A percentile compares a stretch with the other conserved stretches of the same genome.
Evolutionary conservation across 1,140 invertebrate genomes (phyloP).

Genomic region (Calycopis cecrops): DNA sequence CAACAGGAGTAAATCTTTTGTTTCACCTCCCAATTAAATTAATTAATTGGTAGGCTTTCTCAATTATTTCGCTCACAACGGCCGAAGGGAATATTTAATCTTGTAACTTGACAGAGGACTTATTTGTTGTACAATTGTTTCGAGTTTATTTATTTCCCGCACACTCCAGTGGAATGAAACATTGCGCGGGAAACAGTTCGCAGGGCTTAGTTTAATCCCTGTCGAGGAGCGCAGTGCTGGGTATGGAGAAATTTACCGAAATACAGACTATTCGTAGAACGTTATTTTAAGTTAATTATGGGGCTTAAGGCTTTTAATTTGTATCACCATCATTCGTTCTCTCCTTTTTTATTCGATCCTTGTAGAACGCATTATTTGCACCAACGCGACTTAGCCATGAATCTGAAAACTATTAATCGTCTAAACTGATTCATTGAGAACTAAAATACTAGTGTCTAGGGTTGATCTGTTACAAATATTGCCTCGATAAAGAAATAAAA

Average conservation of each 20-base stretch:
- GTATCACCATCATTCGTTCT: too few species aligned
- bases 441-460: too few species aligned
- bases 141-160: slow-evolving; percentile 33
- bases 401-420: too few species aligned
- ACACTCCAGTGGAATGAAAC: slow-evolving; percentile 31
- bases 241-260: slow-evolving; percentile 40
- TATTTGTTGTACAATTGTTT: slow-evolving; percentile 18
- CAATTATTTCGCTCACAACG: slow-evolving; percentile 13
- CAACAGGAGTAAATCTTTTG: background rate
- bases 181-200: slow-evolving; percentile 42
- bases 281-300: slow-evolving; percentile 6
- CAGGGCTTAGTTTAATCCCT: slow-evolving; percentile 45
- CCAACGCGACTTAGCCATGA: too few species aligned
- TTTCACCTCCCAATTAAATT: slow-evolving; percentile 7
- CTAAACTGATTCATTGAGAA: too few species aligned
- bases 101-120: slow-evolving; percentile 27
- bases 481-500: too few species aligned
- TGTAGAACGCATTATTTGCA: too few species aligned
- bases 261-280: background rate
- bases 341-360: too few species aligned
- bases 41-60: background rate
- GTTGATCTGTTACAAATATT: too few species aligned
- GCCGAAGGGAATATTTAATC: too few species aligned
- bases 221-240: slow-evolving; percentile 35
- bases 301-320: too few species aligned